These are phyloP conservation scores for Scaptomyza polygonia DNA, from an alignment of 2,888 invertebrate genomes.

Conservation along the genomic window DNA sequence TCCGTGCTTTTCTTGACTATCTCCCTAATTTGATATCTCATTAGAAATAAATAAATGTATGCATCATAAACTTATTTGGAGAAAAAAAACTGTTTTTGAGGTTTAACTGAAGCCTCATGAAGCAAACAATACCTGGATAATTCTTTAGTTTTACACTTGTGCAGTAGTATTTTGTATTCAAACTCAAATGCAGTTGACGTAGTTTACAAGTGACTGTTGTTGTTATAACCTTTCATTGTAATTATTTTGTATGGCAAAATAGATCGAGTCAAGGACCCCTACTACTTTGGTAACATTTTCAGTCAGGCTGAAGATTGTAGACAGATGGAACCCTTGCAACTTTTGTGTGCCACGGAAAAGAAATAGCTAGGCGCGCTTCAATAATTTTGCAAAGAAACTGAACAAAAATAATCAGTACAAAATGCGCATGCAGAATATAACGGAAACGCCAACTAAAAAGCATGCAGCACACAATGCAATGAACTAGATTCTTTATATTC, in stretches of 20 bases:
- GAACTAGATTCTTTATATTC: slow-evolving; percentile 54
- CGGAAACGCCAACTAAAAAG: slow-evolving; percentile 50
- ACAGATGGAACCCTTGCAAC: slow-evolving; percentile 4
- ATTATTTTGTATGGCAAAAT: slow-evolving; percentile 23
- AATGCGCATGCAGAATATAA: slow-evolving; percentile 62
- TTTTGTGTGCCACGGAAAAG: slow-evolving; percentile 49
- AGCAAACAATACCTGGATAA: neutral
- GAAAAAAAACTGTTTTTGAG: neutral
- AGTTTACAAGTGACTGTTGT: neutral
- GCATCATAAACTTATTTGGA: neutral
- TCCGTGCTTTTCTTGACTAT: neutral
- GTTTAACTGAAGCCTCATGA: neutral
- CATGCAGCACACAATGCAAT: slow-evolving; percentile 54
- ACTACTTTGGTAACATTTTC: slow-evolving; percentile 8
- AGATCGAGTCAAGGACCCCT: slow-evolving; percentile 10
- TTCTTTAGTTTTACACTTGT: neutral
- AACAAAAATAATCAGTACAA: slow-evolving; percentile 47
- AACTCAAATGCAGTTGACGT: slow-evolving; percentile 12
- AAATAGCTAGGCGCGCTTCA: slow-evolving; percentile 64
- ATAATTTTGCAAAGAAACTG: slow-evolving; percentile 50
- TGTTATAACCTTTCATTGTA: neutral
- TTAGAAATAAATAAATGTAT: neutral
- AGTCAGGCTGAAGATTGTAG: slow-evolving; percentile 7
- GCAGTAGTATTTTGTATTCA: neutral
- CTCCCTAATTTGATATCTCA: neutral